Evolutionary conservation across 1,140 invertebrate genomes (phyloP), one percentile per base, ranked within the genome.

Genomic region (Ceratoteleas bidentatus): DNA sequence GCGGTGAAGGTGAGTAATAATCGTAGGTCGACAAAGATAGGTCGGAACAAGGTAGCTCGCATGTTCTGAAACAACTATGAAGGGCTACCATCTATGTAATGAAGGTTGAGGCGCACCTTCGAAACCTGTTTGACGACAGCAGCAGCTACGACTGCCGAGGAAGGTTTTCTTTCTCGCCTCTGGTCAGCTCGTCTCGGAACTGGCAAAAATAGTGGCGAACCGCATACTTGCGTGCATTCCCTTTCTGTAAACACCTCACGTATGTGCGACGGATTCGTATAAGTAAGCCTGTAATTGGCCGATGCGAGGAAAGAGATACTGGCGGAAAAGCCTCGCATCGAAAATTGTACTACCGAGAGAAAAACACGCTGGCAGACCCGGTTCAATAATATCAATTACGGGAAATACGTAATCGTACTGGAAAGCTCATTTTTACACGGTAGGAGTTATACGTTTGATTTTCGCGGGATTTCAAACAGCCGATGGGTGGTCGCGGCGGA

Each of bases 51-150:
- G 73, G 69, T 82, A 77, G 69, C 52, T 82, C 53, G 74, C 62
- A 77, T 74, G 80, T 74, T 73, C 69, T 83, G 64, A 47, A 73
- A 68, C 74, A 74, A 69, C 69, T 83, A 83, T 78, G 70, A 81
- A 83, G 75, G 78, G 77, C 81, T 81, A 80, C 76, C 74, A 85
- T 81, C 73, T 76, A 80, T 61, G 81, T 81, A 84, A 83, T 80
- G 79, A 82, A 77, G 70, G 73, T 82, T 77, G 53, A 79, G 61
- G 47, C 52, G 57, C 72, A 76, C 82, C 56, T 68, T 68, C 66
- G 68, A 84, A 89, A 89, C 87, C 87, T 86, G 88, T 89, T 90
- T 88, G 84, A 89, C 86, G 83, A 85, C 86, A 85, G 78, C 84
- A 83, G 72, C 58, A 77, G 40, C 40, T 9, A 76, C 72, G 76